A percentile compares a stretch with the other conserved stretches of the same genome.
Evolutionary conservation across 2,113 vertebrate species (phyloP).

Genomic region (Collichthys lucidus): DNA sequence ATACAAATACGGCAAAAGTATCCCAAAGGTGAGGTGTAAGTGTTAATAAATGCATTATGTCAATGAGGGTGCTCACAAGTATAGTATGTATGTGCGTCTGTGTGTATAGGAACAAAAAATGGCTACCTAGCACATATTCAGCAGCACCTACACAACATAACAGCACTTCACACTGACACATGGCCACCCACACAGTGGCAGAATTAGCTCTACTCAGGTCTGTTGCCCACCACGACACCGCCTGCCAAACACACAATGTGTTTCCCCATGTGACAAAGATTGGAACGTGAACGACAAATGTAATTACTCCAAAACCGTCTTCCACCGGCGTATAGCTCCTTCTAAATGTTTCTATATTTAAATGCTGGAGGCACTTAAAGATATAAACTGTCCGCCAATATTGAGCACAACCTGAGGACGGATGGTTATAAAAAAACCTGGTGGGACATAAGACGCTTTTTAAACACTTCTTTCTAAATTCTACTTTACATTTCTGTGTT

Average conservation of each 20-base stretch:
- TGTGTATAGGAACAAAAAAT: conserved; percentile 6
- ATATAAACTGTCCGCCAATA: conserved; percentile 44
- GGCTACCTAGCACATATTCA: conserved; percentile 25
- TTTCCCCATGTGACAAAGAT: conserved; percentile 2
- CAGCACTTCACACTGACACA: conserved; percentile 63
- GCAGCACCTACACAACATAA: conserved; percentile 47
- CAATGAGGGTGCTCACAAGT: neutral
- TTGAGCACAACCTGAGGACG: conserved; percentile 14
- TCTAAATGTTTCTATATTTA: conserved; percentile 34
- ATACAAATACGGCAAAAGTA: neutral
- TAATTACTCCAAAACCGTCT: conserved; percentile 54
- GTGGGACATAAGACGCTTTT: too few relatives aligned
- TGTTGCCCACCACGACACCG: conserved; percentile 50
- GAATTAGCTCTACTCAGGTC: conserved; percentile 74
- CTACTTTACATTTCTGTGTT: neutral
- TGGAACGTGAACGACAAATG: conserved; percentile 45
- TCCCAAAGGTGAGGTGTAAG: neutral
- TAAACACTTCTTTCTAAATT: neutral
- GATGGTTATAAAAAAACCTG: neutral
- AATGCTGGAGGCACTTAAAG: conserved; percentile 42
- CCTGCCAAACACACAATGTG: conserved; percentile 45
- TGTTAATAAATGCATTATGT: neutral
- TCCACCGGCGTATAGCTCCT: conserved; percentile 18
- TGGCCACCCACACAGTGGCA: conserved; percentile 71
- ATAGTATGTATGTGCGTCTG: neutral